phyloP scores from a whole-genome alignment of 2,113 vertebrate species.

The Diadophis punctatus region DNA sequence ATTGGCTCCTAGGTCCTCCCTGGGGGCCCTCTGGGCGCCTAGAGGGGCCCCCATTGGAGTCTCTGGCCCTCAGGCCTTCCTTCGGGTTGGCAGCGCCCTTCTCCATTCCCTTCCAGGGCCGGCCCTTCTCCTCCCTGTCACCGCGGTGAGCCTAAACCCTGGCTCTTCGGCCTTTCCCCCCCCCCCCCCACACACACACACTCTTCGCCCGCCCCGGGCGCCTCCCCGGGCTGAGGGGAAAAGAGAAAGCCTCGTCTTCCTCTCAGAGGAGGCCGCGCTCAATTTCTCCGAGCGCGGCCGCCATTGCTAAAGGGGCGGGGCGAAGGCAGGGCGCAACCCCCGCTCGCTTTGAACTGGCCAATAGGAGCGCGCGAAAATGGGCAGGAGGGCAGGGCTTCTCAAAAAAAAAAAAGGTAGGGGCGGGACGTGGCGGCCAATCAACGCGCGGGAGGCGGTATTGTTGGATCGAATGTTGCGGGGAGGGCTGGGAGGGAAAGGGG shows the following conservation, averaged over 20 bases:
- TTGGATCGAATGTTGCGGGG: background rate
- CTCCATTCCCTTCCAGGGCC: background rate
- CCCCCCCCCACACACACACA: rapidly evolving
- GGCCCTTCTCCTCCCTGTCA: background rate
- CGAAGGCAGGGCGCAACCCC: background rate
- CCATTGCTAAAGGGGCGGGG: background rate
- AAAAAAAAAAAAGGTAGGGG: background rate
- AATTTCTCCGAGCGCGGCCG: background rate
- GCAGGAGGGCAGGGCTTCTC: background rate
- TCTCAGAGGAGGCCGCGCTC: background rate
- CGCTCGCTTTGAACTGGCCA: slow-evolving; percentile 20
- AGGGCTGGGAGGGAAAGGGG: background rate
- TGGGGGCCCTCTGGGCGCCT: no score
- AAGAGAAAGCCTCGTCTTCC: background rate
- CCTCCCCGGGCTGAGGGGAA: background rate
- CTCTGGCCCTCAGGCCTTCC: background rate
- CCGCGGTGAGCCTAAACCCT: background rate
- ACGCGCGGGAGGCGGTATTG: rapidly evolving
- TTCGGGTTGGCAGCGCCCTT: background rate
- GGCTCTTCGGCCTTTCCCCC: no score
- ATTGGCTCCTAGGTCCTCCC: background rate
- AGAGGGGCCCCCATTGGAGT: background rate
- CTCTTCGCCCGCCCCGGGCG: no score
- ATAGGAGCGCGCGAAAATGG: background rate
- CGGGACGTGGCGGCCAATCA: background rate